phyloP scores from a whole-genome alignment of 2,797 vertebrate genomes.

The Synaphobranchus kaupii region DNA sequence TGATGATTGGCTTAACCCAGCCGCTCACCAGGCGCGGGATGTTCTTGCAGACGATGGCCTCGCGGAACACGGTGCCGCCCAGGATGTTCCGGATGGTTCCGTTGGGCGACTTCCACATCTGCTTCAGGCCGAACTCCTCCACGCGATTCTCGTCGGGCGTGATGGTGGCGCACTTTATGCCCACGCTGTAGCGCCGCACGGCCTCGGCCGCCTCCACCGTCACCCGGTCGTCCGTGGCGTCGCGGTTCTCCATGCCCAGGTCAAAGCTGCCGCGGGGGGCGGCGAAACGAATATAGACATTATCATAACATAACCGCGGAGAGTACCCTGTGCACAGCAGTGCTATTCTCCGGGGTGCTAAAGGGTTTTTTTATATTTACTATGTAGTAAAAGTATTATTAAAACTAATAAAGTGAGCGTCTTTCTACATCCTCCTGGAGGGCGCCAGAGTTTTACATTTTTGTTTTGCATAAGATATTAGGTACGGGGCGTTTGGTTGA shows the following conservation, averaged over 20 bases:
- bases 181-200: constrained; percentile 84
- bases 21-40: constrained; percentile 92
- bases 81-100: constrained; percentile 97
- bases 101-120: constrained; percentile 99
- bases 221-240: constrained; percentile 87
- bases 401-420: too few relatives aligned
- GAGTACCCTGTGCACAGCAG: too few relatives aligned
- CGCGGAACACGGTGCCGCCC: constrained; percentile 95
- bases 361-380: too few relatives aligned
- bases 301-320: too few relatives aligned
- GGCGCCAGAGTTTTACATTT: too few relatives aligned
- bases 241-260: constrained; percentile 91
- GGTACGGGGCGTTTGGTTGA: too few relatives aligned
- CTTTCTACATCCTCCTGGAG: too few relatives aligned
- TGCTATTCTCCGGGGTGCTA: too few relatives aligned
- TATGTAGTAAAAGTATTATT: too few relatives aligned
- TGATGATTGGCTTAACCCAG: constrained; percentile 96
- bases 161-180: constrained; percentile 97
- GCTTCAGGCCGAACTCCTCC: constrained; percentile 94
- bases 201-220: constrained; percentile 94
- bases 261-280: constrained; percentile 79
- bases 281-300: neutral
- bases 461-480: too few relatives aligned
- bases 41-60: constrained; percentile 96
- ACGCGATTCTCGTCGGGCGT: constrained; percentile 96